A percentile compares a stretch with the other conserved stretches of the same genome.
These are phyloP conservation scores for Drosophila suboccidentalis DNA, from an alignment of 2,888 invertebrate species.

Conservation along the genomic window DNA sequence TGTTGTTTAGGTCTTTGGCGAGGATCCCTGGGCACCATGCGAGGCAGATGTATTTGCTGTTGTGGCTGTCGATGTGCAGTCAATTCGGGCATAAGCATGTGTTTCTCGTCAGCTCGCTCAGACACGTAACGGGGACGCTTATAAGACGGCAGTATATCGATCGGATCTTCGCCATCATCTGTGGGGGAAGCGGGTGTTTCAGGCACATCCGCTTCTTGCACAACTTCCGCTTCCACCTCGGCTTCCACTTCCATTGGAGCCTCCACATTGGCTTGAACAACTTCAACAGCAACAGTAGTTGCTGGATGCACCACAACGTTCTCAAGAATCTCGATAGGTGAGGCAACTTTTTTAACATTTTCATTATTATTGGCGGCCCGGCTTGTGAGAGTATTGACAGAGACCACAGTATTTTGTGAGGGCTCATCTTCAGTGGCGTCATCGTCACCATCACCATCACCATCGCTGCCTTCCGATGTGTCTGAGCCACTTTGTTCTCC, in stretches of 20 bases:
- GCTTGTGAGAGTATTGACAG: slow-evolving; percentile 28
- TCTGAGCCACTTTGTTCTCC: slow-evolving; percentile 26
- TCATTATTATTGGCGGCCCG: slow-evolving; percentile 14
- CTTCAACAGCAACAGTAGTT: not conserved
- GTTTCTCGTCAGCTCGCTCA: slow-evolving; percentile 1
- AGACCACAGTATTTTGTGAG: slow-evolving; percentile 60
- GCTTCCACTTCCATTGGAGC: not conserved
- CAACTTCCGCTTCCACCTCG: slow-evolving; percentile 4
- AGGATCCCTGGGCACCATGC: slow-evolving; percentile 45
- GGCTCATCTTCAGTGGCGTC: slow-evolving; percentile 46
- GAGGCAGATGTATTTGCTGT: slow-evolving; percentile 16
- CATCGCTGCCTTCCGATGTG: slow-evolving; percentile 34
- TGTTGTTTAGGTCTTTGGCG: slow-evolving; percentile 30
- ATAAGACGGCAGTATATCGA: slow-evolving; percentile 18
- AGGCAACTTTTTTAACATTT: not conserved
- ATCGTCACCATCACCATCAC: slow-evolving; percentile 31
- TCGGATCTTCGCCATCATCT: slow-evolving; percentile 44
- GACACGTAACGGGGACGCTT: slow-evolving; percentile 19
- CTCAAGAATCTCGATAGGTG: not conserved
- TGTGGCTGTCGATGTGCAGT: not conserved
- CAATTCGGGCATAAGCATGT: not conserved
- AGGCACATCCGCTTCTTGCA: slow-evolving; percentile 40
- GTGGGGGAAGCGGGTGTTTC: slow-evolving; percentile 66
- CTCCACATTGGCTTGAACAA: not conserved
- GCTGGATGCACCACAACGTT: not conserved